A percentile compares a stretch with the other conserved stretches of the same genome.
Conservation (phyloP, 1,140 invertebrate species). For the Trialeurodes vaporariorum region DNA sequence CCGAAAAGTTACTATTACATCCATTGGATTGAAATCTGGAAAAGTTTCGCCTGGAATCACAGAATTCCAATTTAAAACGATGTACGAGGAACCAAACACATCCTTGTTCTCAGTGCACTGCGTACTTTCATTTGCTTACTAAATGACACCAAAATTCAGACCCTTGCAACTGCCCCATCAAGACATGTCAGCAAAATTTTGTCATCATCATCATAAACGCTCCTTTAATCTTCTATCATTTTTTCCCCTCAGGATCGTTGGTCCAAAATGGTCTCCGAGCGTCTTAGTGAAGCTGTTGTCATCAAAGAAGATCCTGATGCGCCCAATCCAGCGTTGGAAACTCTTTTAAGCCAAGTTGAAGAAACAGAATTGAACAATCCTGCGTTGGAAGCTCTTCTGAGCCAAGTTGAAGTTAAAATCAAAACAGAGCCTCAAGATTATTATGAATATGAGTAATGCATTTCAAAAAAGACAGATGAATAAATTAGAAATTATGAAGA, state of each 20-base stretch:
- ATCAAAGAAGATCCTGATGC: slow-evolving; percentile 20
- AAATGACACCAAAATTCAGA: too few relatives aligned
- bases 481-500: too few relatives aligned
- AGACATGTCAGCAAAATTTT: too few relatives aligned
- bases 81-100: too few relatives aligned
- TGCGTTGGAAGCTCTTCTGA: slow-evolving; percentile 22
- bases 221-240: neutral
- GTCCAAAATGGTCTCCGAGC: slow-evolving; percentile 20
- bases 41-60: too few relatives aligned
- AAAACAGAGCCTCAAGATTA: slow-evolving; percentile 27
- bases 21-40: too few relatives aligned
- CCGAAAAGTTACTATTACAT: too few relatives aligned
- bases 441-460: slow-evolving; percentile 7
- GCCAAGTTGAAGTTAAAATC: slow-evolving; percentile 30
- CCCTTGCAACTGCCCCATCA: too few relatives aligned
- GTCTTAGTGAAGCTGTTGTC: slow-evolving; percentile 16
- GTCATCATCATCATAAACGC: neutral
- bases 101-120: too few relatives aligned
- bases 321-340: slow-evolving; percentile 15
- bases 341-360: slow-evolving; percentile 28
- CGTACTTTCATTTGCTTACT: too few relatives aligned
- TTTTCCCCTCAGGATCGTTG: slow-evolving; percentile 22
- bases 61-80: too few relatives aligned
- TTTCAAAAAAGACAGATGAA: too few relatives aligned
- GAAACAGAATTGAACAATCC: slow-evolving; percentile 13